A percentile compares a stretch with the other conserved stretches of the same genome.
phyloP scores from a whole-genome alignment of 2,113 vertebrate genomes.

The human region DNA sequence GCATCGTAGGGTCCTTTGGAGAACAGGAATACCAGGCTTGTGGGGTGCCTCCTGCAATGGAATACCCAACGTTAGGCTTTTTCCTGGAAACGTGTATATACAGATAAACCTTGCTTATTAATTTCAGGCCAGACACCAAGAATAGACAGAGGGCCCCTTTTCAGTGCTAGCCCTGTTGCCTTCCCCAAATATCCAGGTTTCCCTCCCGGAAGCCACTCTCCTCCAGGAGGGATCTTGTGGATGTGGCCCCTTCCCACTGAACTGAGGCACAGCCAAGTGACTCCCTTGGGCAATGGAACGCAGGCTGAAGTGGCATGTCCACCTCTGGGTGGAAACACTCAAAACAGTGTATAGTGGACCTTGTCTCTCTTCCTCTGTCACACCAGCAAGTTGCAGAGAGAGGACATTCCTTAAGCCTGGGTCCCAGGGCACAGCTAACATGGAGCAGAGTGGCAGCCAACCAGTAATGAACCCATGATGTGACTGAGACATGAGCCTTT shows the following conservation, averaged over 20 bases:
- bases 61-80: not conserved
- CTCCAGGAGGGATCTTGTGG: not conserved
- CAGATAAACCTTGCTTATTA: not conserved
- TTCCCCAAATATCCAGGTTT: not conserved
- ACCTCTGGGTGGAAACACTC: not conserved
- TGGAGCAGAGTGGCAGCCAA: not conserved
- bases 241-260: not conserved
- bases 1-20: not conserved
- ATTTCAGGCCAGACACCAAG: constrained; percentile 3
- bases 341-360: not conserved
- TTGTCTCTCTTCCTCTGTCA: not conserved
- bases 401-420: not conserved
- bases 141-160: not conserved
- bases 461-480: fast-evolving
- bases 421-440: not conserved
- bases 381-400: not conserved
- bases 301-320: not conserved
- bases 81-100: not conserved
- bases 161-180: not conserved
- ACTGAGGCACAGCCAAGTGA: not conserved
- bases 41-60: not conserved
- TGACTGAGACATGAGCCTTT: not conserved
- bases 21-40: not conserved
- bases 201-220: not conserved
- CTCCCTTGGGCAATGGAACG: not conserved